These are phyloP conservation scores for Xylota segnis DNA, from an alignment of 2,888 invertebrate species.

Conservation along the genomic window DNA sequence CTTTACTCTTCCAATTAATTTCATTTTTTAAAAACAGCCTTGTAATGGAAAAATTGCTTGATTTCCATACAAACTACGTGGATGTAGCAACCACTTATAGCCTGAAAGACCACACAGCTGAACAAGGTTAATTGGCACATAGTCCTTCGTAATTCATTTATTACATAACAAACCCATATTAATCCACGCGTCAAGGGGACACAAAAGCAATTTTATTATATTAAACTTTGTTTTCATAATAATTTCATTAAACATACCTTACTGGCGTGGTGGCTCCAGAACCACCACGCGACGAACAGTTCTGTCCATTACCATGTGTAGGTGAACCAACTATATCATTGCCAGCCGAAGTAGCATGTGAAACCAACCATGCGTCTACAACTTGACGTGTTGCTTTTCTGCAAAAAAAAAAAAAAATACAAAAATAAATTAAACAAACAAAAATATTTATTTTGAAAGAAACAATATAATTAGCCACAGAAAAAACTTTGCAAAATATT, in stretches of 20 bases:
- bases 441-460: slow-evolving; percentile 4
- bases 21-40: no score
- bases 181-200: background rate
- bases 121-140: no score
- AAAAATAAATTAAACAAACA: slow-evolving; percentile 10
- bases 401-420: slow-evolving; percentile 57
- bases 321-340: slow-evolving; percentile 85
- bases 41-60: no score
- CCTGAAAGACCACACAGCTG: no score
- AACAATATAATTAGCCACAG: background rate
- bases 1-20: no score
- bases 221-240: background rate
- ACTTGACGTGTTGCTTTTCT: slow-evolving; percentile 97
- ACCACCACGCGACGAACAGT: slow-evolving; percentile 88
- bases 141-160: no score
- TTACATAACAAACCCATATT: background rate
- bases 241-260: slow-evolving; percentile 86
- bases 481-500: background rate
- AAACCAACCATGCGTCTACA: slow-evolving; percentile 96
- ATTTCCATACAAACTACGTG: no score
- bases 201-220: background rate
- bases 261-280: slow-evolving; percentile 97
- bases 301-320: slow-evolving; percentile 85
- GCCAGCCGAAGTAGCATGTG: slow-evolving; percentile 90
- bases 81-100: no score